These are phyloP conservation scores for Indicator maculatus DNA, from an alignment of 2,113 vertebrate genomes.

Conservation along the genomic window DNA sequence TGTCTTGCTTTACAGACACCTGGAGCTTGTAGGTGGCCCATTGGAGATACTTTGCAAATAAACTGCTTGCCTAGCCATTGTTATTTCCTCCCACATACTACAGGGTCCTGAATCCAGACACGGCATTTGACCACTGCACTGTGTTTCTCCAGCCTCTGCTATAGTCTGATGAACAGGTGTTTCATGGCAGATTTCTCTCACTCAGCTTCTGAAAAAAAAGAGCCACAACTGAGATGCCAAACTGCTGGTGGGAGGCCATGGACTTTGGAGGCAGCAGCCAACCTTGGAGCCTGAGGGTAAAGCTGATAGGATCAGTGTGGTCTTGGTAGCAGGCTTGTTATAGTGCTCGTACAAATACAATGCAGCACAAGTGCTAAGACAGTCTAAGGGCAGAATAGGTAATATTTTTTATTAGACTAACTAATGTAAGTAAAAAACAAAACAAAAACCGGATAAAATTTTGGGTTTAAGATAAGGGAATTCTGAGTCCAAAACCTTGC, in stretches of 20 bases:
- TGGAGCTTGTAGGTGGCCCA: not conserved
- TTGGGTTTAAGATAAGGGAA: not conserved
- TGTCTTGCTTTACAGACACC: not conserved
- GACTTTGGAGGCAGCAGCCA: not conserved
- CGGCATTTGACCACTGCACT: not conserved
- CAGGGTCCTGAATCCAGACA: not conserved
- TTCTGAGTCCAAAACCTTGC: not conserved
- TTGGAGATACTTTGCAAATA: not conserved
- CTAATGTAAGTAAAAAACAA: not conserved
- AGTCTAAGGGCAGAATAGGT: not conserved
- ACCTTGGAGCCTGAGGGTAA: not conserved
- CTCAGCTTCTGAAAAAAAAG: not conserved
- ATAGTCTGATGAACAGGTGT: not conserved
- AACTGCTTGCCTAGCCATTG: not conserved
- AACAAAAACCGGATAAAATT: not conserved
- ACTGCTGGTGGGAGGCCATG: not conserved
- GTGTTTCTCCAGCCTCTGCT: not conserved
- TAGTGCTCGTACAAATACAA: not conserved
- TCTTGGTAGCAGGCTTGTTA: rapidly evolving
- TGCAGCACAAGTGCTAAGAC: not conserved
- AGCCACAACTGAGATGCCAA: not conserved
- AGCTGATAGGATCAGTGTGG: not conserved
- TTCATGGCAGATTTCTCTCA: not conserved
- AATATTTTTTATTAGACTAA: not conserved
- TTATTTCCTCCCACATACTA: not conserved